Base-by-base conservation (phyloP, 2,113 vertebrate species). In the Chaetorhynchus papuensis region DNA sequence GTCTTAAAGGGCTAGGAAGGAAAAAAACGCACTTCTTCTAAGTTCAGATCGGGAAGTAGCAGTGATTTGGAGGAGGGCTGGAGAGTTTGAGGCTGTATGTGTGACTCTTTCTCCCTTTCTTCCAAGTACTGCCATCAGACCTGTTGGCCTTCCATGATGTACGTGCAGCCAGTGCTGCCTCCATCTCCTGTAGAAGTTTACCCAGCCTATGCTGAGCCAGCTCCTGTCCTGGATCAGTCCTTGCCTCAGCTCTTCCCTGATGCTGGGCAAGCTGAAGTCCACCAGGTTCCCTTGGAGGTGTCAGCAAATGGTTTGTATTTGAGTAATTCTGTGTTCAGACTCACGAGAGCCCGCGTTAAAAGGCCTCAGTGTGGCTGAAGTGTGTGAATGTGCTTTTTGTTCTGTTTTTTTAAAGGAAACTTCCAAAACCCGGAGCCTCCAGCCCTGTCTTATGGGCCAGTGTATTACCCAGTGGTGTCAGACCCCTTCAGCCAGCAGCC, bases 71-170 rank as follows among this genome's bases (percentile, higher is more conserved):
- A 74, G 52, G 63, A 71, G 31, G 33, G 27, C 20, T 65, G 41
- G 26, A 15, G 75, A 45, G 4, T 11, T 4, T 30, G 15, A 83
- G 41, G 15, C 49, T 83, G 5, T 16, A 3, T 64, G 22, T 8
- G 3, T 95, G 63, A 95, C 83, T 70, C 26, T 66, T 86, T 42
- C 59, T 39, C 26, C 49, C 60, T 83, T 92, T 79, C 42, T 56
- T 30, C 42, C 9, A 97, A 99, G 99, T 99, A 98, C 90, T 99
- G 97, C 89, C 98, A 99, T 52, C 99, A 99, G 97, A 99, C 91
- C 97, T 99, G 94, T 57, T 99, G 99, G 99, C 98, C 98, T 47
- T 97, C 98, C 45, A 91, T 98, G 98, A 83, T 98, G 50, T 98
- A 96, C 22, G 35, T 98, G 93, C 98, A 98, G 92, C 98, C 98